A percentile compares a stretch with the other conserved stretches of the same genome.
phyloP scores from a whole-genome alignment of 1,140 invertebrate species.

The Psilanteris sp. region DNA sequence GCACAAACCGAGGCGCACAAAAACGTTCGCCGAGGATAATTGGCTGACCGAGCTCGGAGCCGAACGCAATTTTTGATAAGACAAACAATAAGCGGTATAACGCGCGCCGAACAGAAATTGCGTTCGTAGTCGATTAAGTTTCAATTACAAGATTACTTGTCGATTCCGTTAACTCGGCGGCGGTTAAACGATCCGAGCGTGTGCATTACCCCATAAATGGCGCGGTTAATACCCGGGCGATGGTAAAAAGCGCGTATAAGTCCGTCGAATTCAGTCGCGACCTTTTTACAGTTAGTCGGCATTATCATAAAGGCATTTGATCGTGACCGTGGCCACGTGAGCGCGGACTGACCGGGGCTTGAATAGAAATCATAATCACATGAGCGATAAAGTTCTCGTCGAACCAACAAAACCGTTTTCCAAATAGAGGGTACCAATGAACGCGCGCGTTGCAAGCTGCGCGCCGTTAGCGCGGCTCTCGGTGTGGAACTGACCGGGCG shows the following conservation, averaged over 20 bases:
- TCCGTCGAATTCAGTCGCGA: conserved; percentile 25
- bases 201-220: conserved; percentile 19
- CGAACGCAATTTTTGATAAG: too few relatives aligned
- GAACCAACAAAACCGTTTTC: conserved; percentile 43
- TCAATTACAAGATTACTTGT: conserved; percentile 6
- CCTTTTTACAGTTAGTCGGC: conserved; percentile 45
- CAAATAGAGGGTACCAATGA: conserved; percentile 15
- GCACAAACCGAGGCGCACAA: too few relatives aligned
- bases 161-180: conserved; percentile 5
- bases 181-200: conserved; percentile 1
- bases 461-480: conserved; percentile 33
- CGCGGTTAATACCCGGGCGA: conserved; percentile 5
- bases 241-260: conserved; percentile 1
- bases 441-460: conserved; percentile 25
- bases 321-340: conserved; percentile 39
- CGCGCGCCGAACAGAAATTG: too few relatives aligned
- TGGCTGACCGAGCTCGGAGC: too few relatives aligned
- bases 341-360: conserved; percentile 17
- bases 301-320: conserved; percentile 49
- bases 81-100: too few relatives aligned
- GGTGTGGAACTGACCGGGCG: conserved; percentile 73
- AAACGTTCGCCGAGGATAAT: too few relatives aligned
- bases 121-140: conserved; percentile 31
- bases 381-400: conserved; percentile 45
- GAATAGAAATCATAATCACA: conserved; percentile 50